Percentiles rank a stretch among this genome's conserved stretches.
These are phyloP conservation scores for Chrysochloris asiatica DNA, from an alignment of 2,113 vertebrate genomes.

Conservation along the genomic window DNA sequence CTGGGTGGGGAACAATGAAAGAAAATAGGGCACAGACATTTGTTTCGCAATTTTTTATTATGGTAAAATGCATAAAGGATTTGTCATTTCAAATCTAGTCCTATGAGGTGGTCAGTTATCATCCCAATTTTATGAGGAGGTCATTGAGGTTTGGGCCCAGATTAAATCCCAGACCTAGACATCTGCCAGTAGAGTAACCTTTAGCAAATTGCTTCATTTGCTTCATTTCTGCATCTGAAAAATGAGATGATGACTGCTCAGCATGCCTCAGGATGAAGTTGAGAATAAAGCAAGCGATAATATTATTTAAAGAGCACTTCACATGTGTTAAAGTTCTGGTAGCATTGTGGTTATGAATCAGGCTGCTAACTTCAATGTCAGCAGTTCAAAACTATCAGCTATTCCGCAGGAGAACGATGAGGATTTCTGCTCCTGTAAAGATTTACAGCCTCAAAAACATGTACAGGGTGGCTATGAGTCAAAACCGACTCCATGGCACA, in stretches of 20 bases:
- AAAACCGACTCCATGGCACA: no score
- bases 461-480: no score
- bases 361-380: no score
- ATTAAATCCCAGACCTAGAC: background rate
- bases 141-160: background rate
- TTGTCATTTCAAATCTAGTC: background rate
- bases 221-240: background rate
- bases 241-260: background rate
- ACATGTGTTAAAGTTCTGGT: no score
- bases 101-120: background rate
- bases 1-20: accelerated
- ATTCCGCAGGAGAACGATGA: no score
- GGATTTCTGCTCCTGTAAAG: no score
- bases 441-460: no score
- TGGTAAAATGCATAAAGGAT: background rate
- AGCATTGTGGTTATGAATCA: no score
- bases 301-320: background rate
- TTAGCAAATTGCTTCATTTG: background rate
- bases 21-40: background rate
- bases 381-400: no score
- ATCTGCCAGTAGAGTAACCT: background rate
- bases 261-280: background rate
- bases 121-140: background rate
- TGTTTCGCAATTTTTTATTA: background rate
- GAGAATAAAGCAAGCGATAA: background rate